phyloP scores from a whole-genome alignment of 1,140 invertebrate species.

The Drosophila gunungcola region DNA sequence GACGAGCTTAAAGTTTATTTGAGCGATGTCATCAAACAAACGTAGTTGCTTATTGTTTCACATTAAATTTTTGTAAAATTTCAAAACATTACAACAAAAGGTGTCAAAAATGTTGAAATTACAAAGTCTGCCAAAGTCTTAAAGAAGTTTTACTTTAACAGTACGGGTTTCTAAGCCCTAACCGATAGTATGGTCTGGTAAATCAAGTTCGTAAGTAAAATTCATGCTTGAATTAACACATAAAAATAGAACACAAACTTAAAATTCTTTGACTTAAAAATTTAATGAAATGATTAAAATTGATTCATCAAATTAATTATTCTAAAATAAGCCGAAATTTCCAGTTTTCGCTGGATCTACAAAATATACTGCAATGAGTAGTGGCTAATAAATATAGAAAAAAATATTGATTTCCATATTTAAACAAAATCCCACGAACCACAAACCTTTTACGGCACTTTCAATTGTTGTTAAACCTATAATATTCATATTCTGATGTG shows the following conservation, averaged over 20 bases:
- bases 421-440: not conserved
- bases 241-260: no score
- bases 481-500: conserved; percentile 3
- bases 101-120: not conserved
- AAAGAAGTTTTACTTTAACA: no score
- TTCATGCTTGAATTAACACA: no score
- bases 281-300: no score
- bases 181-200: no score
- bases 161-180: no score
- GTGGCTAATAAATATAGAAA: not conserved
- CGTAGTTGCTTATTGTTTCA: conserved; percentile 6
- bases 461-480: not conserved
- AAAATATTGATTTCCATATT: conserved; percentile 2
- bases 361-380: not conserved
- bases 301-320: not conserved
- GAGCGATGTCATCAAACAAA: not conserved
- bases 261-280: no score
- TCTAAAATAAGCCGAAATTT: not conserved
- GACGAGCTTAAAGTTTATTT: not conserved
- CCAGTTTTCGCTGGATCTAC: not conserved
- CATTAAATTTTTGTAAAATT: conserved; percentile 18
- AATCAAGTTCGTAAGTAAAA: no score
- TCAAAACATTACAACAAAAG: not conserved
- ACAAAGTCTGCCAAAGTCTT: no score
- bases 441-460: not conserved